Conservation (phyloP, 2,797 vertebrate genomes). For the Esox lucius region DNA sequence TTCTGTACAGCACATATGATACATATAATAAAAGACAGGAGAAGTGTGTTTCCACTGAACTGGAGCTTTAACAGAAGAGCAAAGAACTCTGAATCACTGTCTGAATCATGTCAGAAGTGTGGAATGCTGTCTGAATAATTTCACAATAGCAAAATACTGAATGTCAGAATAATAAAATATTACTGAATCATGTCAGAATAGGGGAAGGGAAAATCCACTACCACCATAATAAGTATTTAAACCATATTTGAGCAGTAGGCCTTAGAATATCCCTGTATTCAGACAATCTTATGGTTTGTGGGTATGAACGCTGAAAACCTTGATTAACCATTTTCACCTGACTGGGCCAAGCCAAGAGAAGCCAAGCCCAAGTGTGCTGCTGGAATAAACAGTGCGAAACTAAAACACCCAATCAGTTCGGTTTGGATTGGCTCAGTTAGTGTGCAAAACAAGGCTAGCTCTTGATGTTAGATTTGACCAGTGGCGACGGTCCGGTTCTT, state of each 20-base stretch:
- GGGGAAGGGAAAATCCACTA: background rate
- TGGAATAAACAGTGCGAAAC: background rate
- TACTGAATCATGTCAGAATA: too few relatives aligned
- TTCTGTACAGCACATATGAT: too few relatives aligned
- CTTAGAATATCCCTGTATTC: background rate
- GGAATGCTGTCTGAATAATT: too few relatives aligned
- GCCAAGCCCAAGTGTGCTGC: background rate
- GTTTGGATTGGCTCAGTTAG: background rate
- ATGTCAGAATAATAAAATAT: too few relatives aligned
- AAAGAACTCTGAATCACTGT: too few relatives aligned
- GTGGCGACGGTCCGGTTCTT: slow-evolving; percentile 6
- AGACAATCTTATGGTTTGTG: background rate
- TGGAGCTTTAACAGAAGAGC: too few relatives aligned
- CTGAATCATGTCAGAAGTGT: too few relatives aligned
- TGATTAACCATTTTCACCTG: background rate
- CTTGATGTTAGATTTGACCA: background rate
- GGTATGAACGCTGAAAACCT: background rate
- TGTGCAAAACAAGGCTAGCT: background rate
- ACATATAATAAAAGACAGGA: too few relatives aligned
- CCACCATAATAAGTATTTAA: too few relatives aligned
- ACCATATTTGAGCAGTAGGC: background rate
- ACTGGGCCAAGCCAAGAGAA: background rate
- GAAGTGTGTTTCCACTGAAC: too few relatives aligned
- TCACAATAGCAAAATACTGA: too few relatives aligned
- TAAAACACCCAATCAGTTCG: background rate